Base-by-base conservation (phyloP, 2,888 invertebrate species). In the Tinea trinotella region DNA sequence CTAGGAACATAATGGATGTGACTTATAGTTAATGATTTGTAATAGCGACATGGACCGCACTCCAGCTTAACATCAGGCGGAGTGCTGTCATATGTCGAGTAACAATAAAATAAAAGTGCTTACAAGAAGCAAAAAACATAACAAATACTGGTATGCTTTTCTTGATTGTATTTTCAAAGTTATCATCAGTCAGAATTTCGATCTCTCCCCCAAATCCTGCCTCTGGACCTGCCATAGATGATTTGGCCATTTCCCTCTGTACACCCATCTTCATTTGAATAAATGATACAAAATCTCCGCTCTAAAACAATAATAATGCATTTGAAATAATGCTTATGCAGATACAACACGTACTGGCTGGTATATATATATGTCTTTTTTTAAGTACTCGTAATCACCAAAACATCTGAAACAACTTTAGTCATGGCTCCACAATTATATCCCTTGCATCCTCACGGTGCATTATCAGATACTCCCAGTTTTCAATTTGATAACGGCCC, bases 41-140 rank as follows among this genome's bases (percentile, higher is more conserved):
- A 22, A 5, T 5, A 3, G 3, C 22, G 22, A 5, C 22, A 5
- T n/a, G n/a, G n/a, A n/a, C 22, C 22, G 3, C 7, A 22, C 3
- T 3, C 22, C 22, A 7, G 22, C 22, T 5, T 22, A 22, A 7
- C 22, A 7, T n/a, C n/a, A 7, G 7, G 22, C 4, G 3, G 22
- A 22, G 4, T 22, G 22, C 22, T 22, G 22, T 7, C n/a, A 10
- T 35, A 35, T n/a, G 12, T n/a, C 3, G 13, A 44, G 13, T 44
- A 15, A 44, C n/a, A n/a, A n/a, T n/a, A 17, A 13, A 49, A 18
- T 30, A 52, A n/a, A n/a, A n/a, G n/a, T 17, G 76, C 82, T 74
- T 59, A 93, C 93, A 93, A 10, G 91, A 89, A 9, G 93, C 93
- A 67, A 91, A 92, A 67, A 93, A 94, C 92, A 94, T 92, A 57